A percentile compares a stretch with the other conserved stretches of the same genome.
phyloP scores from a whole-genome alignment of 2,113 vertebrate species.

The Bucco capensis region DNA sequence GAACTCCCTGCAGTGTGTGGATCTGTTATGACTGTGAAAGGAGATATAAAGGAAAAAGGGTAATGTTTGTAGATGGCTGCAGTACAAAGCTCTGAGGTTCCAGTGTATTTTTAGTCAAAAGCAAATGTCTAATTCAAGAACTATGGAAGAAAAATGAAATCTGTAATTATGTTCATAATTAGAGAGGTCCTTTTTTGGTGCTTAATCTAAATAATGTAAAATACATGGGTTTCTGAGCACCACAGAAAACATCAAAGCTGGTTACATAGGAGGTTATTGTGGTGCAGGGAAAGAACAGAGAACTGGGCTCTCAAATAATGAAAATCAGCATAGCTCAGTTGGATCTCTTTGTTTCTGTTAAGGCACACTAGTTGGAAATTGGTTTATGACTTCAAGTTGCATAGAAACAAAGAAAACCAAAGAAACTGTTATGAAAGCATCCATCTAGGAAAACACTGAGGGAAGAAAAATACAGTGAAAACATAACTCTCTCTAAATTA shows the following conservation, averaged over 20 bases:
- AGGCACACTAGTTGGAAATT: neutral
- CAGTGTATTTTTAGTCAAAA: neutral
- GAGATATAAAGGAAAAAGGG: neutral
- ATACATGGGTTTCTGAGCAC: neutral
- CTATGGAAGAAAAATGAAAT: neutral
- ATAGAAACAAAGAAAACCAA: slow-evolving; percentile 17
- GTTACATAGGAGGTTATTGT: neutral
- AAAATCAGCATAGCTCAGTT: neutral
- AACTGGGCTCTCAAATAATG: neutral
- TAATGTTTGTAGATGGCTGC: neutral
- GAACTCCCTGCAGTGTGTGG: neutral
- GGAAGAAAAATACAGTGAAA: neutral
- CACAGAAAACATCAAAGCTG: neutral
- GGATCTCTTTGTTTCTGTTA: neutral
- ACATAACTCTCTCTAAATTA: slow-evolving; percentile 11
- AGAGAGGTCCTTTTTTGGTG: neutral
- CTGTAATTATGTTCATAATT: neutral
- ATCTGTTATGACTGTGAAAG: neutral
- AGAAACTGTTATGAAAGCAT: neutral
- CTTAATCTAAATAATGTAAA: neutral
- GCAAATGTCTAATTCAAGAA: neutral
- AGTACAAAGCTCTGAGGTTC: neutral
- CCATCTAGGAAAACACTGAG: neutral
- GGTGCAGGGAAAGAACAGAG: neutral
- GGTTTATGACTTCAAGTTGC: neutral